Evolutionary conservation across 2,797 vertebrate species (phyloP).

Genomic region (Loriculus beryllinus): DNA sequence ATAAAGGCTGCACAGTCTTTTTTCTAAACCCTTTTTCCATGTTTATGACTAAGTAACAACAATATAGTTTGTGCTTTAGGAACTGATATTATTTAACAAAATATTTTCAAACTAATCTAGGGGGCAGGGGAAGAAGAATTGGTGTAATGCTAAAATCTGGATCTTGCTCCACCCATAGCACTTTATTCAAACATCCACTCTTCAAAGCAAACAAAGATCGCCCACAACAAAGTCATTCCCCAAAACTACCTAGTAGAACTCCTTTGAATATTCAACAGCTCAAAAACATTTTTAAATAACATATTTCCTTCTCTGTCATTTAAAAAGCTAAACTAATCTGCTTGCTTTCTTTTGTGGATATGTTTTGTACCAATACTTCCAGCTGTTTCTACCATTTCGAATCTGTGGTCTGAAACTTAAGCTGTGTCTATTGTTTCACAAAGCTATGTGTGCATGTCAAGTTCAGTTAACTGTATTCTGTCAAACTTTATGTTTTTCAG

Average conservation of each 20-base stretch:
- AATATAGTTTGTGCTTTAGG: neutral
- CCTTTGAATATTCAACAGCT: neutral
- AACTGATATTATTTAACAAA: neutral
- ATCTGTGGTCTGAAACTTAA: slow-evolving; percentile 42
- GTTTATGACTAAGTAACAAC: neutral
- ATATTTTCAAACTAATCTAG: neutral
- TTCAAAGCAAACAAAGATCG: neutral
- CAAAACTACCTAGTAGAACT: slow-evolving; percentile 6
- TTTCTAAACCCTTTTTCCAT: neutral
- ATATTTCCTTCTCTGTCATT: neutral
- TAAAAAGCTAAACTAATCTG: neutral
- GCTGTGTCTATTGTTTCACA: slow-evolving; percentile 31
- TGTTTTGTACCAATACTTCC: neutral
- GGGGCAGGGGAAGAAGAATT: neutral
- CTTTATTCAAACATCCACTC: neutral
- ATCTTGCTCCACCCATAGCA: neutral
- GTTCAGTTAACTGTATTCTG: neutral
- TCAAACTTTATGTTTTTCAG: neutral
- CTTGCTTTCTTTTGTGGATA: neutral
- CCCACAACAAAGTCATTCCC: neutral
- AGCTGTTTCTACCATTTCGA: slow-evolving; percentile 4
- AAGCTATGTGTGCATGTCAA: neutral
- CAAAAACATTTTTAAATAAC: slow-evolving; percentile 23
- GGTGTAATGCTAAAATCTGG: neutral
- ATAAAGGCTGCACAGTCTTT: neutral